Conservation (phyloP, 1,140 invertebrate genomes). For the Linepithema humile region DNA sequence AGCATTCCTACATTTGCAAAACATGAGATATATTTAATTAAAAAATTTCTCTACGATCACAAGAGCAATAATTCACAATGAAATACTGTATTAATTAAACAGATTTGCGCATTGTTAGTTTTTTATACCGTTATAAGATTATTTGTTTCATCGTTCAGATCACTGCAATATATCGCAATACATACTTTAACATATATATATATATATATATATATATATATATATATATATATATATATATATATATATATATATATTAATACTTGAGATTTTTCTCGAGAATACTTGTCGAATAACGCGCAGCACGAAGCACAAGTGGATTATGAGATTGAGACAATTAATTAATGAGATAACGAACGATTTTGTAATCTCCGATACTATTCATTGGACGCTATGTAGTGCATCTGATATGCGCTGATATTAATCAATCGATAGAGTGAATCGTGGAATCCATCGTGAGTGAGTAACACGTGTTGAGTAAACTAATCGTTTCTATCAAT, state of each 20-base stretch:
- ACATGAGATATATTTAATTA: not conserved
- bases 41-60: not conserved
- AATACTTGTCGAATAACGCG: not conserved
- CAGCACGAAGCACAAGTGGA: not conserved
- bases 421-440: conserved; percentile 41
- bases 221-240: no score
- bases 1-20: not conserved
- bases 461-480: conserved; percentile 51
- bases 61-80: not conserved
- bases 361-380: conserved; percentile 23
- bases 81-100: not conserved
- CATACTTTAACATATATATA: no score
- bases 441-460: conserved; percentile 46
- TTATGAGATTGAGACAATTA: conserved; percentile 28
- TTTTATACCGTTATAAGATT: not conserved
- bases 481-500: conserved; percentile 27
- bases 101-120: not conserved
- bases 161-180: not conserved
- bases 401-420: conserved; percentile 16
- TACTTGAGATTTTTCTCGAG: not conserved
- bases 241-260: no score
- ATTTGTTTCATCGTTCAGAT: not conserved
- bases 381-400: conserved; percentile 25
- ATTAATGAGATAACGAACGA: conserved; percentile 57
- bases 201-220: no score